Conservation (phyloP, 2,797 vertebrate genomes). For the Pteropus rufus region DNA sequence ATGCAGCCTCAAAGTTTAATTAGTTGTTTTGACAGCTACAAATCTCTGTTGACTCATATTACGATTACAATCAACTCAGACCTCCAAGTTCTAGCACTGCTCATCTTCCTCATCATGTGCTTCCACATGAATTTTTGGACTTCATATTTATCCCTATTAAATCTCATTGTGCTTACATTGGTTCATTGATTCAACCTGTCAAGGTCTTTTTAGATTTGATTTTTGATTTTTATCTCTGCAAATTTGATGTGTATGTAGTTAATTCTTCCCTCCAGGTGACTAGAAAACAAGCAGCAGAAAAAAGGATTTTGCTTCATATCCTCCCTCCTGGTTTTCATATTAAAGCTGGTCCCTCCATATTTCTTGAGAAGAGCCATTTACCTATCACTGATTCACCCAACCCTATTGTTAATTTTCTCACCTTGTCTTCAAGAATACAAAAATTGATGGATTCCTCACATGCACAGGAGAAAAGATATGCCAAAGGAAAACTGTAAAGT, state of each 20-base stretch:
- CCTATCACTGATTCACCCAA: background rate
- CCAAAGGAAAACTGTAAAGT: background rate
- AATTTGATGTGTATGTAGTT: background rate
- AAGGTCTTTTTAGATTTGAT: background rate
- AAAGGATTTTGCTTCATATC: background rate
- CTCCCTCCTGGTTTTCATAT: background rate
- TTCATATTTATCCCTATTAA: background rate
- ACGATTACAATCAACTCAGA: background rate
- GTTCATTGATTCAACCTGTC: background rate
- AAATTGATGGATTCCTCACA: background rate
- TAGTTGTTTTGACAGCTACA: background rate
- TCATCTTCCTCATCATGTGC: background rate
- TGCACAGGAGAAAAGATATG: background rate
- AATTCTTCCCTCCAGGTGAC: background rate
- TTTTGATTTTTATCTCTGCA: background rate
- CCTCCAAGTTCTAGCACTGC: background rate
- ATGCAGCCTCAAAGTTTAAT: background rate
- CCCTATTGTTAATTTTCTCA: background rate
- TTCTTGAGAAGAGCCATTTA: background rate
- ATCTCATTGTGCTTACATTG: background rate
- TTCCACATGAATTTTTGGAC: background rate
- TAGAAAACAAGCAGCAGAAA: background rate
- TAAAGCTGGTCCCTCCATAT: background rate
- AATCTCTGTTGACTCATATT: background rate
- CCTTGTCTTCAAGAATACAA: background rate